Evolutionary conservation across 2,797 vertebrate species (phyloP), one percentile per base, ranked within the genome.

Genomic region (Bovichtus diacanthus): DNA sequence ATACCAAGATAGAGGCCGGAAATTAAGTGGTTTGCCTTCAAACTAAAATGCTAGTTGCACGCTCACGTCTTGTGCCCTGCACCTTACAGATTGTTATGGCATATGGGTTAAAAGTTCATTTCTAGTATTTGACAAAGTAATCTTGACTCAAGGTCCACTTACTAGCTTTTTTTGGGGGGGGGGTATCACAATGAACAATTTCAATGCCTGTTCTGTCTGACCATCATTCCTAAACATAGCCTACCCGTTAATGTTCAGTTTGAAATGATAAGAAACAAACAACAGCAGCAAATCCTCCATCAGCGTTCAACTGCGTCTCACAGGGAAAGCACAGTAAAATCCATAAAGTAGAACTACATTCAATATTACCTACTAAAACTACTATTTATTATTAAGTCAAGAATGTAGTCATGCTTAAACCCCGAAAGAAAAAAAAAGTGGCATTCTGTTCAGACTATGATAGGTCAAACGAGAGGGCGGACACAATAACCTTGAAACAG

Each of bases 11-110:
- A 9, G 1, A 38, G 3, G 0, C 49, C 59, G 71, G 80, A 90
- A 73, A 53, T 27, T 0, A 4, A 10, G 1, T 3, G 0, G 0
- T 4, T 18, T 25, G 0, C 27, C 60, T 90, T 83, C 83, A 90
- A 77, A 86, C 78, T 90, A 90, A 84, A 69, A 78, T 0, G 0
- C n/a, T 7, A 12, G 4, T 0, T n/a, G 53, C 2, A 0, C 0
- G 0, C 9, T 21, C 0, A 31, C n/a, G n/a, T n/a, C n/a, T n/a
- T 15, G 4, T n/a, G 12, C 25, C 9, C 10, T 23, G 5, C 23
- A 36, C 6, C 5, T 31, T 50, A 1, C 1, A 41, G 10, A 5
- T 3, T 6, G 1, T 9, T 53, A 11, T 7, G 18, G 1, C 15
- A 21, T 1, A 4, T 18, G 15, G 8, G 0, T 55, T 38, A 1